Percentiles rank a stretch among this genome's conserved stretches.
phyloP scores from a whole-genome alignment of 2,888 invertebrate genomes.

The Hydroisotoma schaefferi region DNA sequence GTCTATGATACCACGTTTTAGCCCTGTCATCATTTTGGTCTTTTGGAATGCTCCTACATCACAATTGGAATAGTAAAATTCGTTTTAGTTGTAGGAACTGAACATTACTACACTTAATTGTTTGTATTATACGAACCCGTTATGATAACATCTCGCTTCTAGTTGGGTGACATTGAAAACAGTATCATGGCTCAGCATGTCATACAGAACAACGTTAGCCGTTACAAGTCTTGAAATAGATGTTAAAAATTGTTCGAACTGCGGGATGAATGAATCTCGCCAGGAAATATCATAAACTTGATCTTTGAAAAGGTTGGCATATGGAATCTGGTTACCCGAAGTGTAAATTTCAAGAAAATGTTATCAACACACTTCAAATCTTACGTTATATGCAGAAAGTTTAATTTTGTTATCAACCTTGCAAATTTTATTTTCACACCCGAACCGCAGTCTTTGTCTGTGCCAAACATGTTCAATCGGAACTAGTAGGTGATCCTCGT shows the following conservation, averaged over 20 bases:
- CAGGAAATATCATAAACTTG: conserved; percentile 40
- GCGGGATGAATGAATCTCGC: conserved; percentile 35
- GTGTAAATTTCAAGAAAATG: not conserved
- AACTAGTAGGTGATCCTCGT: not conserved
- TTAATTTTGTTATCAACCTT: too few relatives aligned
- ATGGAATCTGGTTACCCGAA: conserved; percentile 20
- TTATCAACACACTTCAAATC: not conserved
- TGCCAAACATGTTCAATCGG: conserved; percentile 7
- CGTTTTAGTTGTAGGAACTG: not conserved
- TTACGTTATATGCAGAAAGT: too few relatives aligned
- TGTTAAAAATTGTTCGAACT: conserved; percentile 46
- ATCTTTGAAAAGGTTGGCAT: conserved; percentile 25
- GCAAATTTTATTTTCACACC: too few relatives aligned
- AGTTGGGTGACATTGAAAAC: conserved; percentile 18
- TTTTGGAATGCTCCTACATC: not conserved
- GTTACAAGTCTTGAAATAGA: conserved; percentile 32
- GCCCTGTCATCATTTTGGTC: not conserved
- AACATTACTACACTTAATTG: too few relatives aligned
- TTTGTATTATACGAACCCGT: conserved; percentile 16
- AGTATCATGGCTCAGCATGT: conserved; percentile 33
- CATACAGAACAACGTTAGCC: conserved; percentile 43
- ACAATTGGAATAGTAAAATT: not conserved
- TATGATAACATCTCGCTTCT: conserved; percentile 30
- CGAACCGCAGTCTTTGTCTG: conserved; percentile 2
- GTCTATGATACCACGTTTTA: conserved; percentile 24